Evolutionary conservation across 2,888 invertebrate genomes (phyloP).

Genomic region (Drosophila nigricruria): DNA sequence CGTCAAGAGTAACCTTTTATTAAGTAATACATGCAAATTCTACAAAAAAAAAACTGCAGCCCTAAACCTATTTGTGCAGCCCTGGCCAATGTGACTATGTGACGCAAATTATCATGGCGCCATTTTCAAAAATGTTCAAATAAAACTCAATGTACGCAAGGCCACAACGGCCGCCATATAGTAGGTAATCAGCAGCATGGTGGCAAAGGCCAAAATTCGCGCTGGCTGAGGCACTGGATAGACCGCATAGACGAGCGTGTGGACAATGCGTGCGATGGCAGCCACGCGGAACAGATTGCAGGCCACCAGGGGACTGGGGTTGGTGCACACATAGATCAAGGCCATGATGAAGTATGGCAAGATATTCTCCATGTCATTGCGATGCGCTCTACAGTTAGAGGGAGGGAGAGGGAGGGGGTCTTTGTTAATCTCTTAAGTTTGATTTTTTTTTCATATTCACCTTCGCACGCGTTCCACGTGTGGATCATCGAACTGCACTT

Average conservation of each 20-base stretch:
- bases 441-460: conserved; percentile 48
- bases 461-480: conserved; percentile 86
- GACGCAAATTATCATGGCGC: conserved; percentile 27
- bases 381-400: conserved; percentile 87
- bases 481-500: conserved; percentile 85
- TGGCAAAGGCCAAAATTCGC: conserved; percentile 85
- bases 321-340: conserved; percentile 87
- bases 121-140: conserved; percentile 45
- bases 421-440: neutral
- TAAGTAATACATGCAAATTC: neutral
- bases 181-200: conserved; percentile 85
- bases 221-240: conserved; percentile 87
- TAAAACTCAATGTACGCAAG: conserved; percentile 69
- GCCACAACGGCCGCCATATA: conserved; percentile 86
- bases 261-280: conserved; percentile 86
- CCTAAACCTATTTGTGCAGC: conserved; percentile 12
- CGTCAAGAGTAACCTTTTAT: conserved; percentile 9
- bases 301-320: conserved; percentile 86
- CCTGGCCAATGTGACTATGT: conserved; percentile 10
- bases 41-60: conserved; percentile 17
- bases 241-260: conserved; percentile 89
- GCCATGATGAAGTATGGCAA: conserved; percentile 87
- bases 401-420: neutral
- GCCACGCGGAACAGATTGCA: conserved; percentile 87
- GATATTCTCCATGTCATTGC: conserved; percentile 90